Conservation (phyloP, 2,888 invertebrate genomes). For the Notodonta ziczac region DNA sequence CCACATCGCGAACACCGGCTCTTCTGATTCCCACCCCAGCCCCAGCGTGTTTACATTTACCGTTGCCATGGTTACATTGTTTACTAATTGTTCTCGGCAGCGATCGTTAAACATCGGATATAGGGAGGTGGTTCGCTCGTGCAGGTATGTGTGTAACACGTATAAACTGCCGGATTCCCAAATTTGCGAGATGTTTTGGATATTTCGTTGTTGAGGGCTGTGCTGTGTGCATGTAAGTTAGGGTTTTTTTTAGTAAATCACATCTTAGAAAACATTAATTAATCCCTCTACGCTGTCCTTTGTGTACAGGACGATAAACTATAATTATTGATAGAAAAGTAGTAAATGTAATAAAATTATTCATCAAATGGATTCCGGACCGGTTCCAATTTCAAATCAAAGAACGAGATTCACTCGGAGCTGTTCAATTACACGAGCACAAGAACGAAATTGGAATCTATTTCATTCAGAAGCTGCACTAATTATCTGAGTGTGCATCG, state of each 20-base stretch:
- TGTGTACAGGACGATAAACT: too few relatives aligned
- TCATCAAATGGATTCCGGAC: neutral
- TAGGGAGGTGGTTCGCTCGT: conserved; percentile 4
- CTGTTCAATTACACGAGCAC: neutral
- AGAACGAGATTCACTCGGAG: neutral
- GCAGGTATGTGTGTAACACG: neutral
- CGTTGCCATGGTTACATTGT: conserved; percentile 51
- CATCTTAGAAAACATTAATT: too few relatives aligned
- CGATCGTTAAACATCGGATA: conserved; percentile 18
- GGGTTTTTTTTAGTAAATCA: too few relatives aligned
- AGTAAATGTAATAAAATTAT: too few relatives aligned
- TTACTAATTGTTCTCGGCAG: conserved; percentile 41
- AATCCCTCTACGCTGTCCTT: too few relatives aligned
- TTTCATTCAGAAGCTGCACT: conserved; percentile 39
- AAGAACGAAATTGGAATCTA: conserved; percentile 20
- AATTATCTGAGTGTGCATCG: conserved; percentile 53
- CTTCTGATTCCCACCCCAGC: conserved; percentile 38
- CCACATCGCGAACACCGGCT: conserved; percentile 44
- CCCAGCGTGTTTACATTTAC: conserved; percentile 45
- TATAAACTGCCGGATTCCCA: neutral
- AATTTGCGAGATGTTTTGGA: neutral
- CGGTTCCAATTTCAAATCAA: neutral
- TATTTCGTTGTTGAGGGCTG: too few relatives aligned
- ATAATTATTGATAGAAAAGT: too few relatives aligned
- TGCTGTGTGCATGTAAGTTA: too few relatives aligned